Evolutionary conservation across 2,888 invertebrate species (phyloP).

Genomic region (Sepioteuthis lessoniana): DNA sequence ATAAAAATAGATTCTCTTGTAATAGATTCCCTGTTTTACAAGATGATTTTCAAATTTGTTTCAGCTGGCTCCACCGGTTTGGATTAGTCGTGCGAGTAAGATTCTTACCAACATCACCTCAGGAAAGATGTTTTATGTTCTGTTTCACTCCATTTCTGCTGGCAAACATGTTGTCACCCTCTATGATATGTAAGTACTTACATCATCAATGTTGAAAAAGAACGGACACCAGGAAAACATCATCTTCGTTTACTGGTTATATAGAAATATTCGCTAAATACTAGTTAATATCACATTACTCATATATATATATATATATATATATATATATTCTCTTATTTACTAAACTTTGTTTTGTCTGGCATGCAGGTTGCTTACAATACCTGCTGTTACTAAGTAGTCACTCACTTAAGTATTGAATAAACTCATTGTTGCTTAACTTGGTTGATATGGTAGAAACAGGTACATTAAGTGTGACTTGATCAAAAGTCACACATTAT

Average conservation of each 20-base stretch:
- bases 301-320: too few species aligned
- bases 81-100: conserved; percentile 37
- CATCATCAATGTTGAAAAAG: neutral
- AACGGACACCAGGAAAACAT: neutral
- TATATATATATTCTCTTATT: too few species aligned
- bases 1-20: too few species aligned
- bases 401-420: too few species aligned
- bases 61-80: conserved; percentile 3
- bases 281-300: neutral
- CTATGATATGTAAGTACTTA: conserved; percentile 17
- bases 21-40: too few species aligned
- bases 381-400: too few species aligned
- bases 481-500: too few species aligned
- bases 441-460: too few species aligned
- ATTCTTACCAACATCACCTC: neutral
- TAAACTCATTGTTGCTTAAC: too few species aligned
- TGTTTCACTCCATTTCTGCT: conserved; percentile 14
- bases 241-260: neutral
- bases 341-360: too few species aligned
- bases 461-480: too few species aligned
- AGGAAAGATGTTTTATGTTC: neutral
- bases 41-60: neutral
- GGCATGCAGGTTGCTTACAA: too few species aligned
- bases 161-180: conserved; percentile 46
- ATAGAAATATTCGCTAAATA: neutral